Base-by-base conservation (phyloP, 2,113 vertebrate species). In the Xenus cinereus region DNA sequence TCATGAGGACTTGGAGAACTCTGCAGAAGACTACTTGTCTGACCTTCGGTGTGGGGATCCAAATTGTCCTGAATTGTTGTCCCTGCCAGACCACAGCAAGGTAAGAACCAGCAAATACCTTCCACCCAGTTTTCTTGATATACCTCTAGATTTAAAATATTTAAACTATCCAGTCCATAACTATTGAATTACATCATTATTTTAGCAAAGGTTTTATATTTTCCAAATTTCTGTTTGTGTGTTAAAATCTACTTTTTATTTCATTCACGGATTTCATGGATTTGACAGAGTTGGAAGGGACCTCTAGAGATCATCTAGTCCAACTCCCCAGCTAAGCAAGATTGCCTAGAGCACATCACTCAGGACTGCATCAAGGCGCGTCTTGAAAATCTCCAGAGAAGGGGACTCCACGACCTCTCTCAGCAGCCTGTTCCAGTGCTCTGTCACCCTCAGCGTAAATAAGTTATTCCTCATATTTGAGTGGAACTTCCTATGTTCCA, bases 21-120 rank as follows among this genome's bases (percentile, higher is more conserved):
- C 96, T 73, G 98, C 98, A 48, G 97, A 98, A 74, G 97, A 97
- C 84, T 99, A 99, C 95, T 97, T 99, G 98, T 95, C 97, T 89
- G 96, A 98, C 72, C 98, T 99, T 45, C 97, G 98, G 50, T 97
- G 93, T 96, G 97, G 95, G 66, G 97, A 98, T 79, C 98, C 98
- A 32, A 97, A 98, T 51, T 94, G 92, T 67, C 95, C 96, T 28
- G 98, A 99, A n/a, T 96, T 92, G 67, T 95, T 99, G 59, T 96
- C 90, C 54, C 77, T 98, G 62, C 84, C 88, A 56, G 80, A 92
- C 76, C 48, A 75, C 9, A 37, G 77, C 60, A 84, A 80, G 51
- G 93, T 91, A 91, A 94, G 88, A 67, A 67, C n/a, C 23, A 62
- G 59, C 59, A 37, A 51, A 76, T 76, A 76, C 27, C 27, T 37